Base-by-base conservation (phyloP, 2,888 invertebrate genomes). In the Isotomurus palustris region DNA sequence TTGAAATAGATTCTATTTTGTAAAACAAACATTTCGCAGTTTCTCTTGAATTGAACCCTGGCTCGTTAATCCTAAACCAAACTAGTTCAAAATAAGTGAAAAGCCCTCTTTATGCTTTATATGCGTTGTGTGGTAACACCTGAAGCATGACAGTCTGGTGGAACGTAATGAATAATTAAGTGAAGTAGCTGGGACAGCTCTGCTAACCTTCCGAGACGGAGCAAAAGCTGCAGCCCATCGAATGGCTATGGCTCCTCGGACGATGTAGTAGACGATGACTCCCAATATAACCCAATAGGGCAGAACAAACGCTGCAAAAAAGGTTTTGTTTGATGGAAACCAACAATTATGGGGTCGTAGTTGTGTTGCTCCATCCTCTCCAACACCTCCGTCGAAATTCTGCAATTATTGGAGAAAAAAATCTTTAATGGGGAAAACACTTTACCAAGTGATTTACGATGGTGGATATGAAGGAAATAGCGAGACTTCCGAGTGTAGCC, bases 321-420 rank as follows among this genome's bases (percentile, higher is more conserved):
- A 68, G 17, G 68, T 67, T 41, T 56, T 48, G 54, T 61, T 59
- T 44, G 68, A 66, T 24, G 70, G 68, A 53, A 70, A 70, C 70
- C 70, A 70, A 54, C 70, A 70, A 56, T 70, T 70, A 45, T 67
- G 62, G 21, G 66, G 62, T 51, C 67, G 64, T 28, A 70, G 64
- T 40, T 58, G 56, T 12, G 57, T 50, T 27, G 67, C 68, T 19
- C 64, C 67, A 49, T 51, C 53, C 41, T 68, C 68, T 40, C 56
- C 59, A 47, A 70, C 40, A 28, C 66, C 68, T 10, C 55, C 62
- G 27, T 68, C 63, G 40, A 65, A 59, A 40, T 62, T 50, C 68
- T 68, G 53, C 2, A 58, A n/a, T n/a, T n/a, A n/a, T n/a, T n/a
- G n/a, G n/a, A n/a, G n/a, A n/a, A n/a, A n/a, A n/a, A n/a, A n/a